Base-by-base conservation (phyloP, 2,797 vertebrate genomes). In the Phaenicophaeus curvirostris region DNA sequence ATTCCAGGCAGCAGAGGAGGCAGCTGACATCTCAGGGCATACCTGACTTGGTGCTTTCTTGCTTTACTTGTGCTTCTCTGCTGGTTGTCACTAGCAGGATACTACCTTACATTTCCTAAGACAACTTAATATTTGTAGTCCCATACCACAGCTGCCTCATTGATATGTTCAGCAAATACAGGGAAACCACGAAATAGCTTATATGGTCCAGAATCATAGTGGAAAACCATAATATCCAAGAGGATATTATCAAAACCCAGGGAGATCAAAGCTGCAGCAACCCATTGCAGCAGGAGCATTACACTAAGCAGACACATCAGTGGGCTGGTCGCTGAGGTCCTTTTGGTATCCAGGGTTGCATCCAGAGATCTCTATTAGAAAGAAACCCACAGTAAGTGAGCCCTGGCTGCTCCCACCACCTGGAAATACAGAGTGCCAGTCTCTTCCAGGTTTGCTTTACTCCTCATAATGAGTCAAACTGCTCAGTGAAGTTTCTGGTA, bases 401-500 rank as follows among this genome's bases (percentile, higher is more conserved):
- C n/a, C 59, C 35, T 44, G 24, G 59, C 31, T 17, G 15, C 14
- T 92, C 53, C 53, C 50, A 83, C 53, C 46, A 94, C 74, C 88
- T 93, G 81, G 50, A 90, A 85, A 76, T 9, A 42, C 2, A 62
- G 78, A 81, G 17, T 59, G 31, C 39, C 83, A 84, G 46, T 23
- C 54, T 67, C 86, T 87, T 61, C 11, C 89, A 86, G 69, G 76
- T 87, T 87, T 81, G 33, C 27, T 90, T 67, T 75, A 44, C 50
- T 91, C 63, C 59, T 96, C 54, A 18, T 48, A 44, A 79, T 42
- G 89, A 83, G 73, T 94, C 51, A 74, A 30, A 73, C 25, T 69
- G 35, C 46, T 67, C 63, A 7, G 77, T 85, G 67, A 92, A 94
- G 85, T 76, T 92, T 73, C 81, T 87, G 91, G 48, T 83, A 86